phyloP scores from a whole-genome alignment of 2,888 invertebrate species.

The Drosophila villosipedis region DNA sequence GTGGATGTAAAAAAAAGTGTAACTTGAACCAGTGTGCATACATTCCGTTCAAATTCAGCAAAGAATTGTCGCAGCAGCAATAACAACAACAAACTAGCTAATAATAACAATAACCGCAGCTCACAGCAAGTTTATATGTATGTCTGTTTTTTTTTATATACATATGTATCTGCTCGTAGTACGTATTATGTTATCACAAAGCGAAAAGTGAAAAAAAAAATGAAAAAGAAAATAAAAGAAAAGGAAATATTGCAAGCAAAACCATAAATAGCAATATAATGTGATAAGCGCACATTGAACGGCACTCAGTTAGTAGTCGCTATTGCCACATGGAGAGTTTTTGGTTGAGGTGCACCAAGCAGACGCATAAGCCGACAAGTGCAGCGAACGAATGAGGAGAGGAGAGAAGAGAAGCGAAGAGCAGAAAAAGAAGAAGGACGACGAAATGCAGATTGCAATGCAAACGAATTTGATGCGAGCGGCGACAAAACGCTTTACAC shows the following conservation, averaged over 20 bases:
- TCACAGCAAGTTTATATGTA: slow-evolving; percentile 20
- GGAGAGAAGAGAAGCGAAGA: not conserved
- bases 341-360: slow-evolving; percentile 39
- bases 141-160: not conserved
- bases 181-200: slow-evolving; percentile 52
- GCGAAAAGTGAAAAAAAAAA: slow-evolving; percentile 42
- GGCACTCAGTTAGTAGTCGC: slow-evolving; percentile 41
- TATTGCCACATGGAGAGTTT: slow-evolving; percentile 48
- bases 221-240: slow-evolving; percentile 2
- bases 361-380: slow-evolving; percentile 43
- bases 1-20: not conserved
- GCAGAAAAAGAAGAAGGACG: slow-evolving; percentile 18
- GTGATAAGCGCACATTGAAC: slow-evolving; percentile 68
- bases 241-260: slow-evolving; percentile 57
- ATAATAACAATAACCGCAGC: slow-evolving; percentile 45
- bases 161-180: slow-evolving; percentile 4
- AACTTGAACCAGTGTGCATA: slow-evolving; percentile 28
- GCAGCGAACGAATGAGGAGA: slow-evolving; percentile 16
- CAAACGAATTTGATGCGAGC: slow-evolving; percentile 58
- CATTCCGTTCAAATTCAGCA: slow-evolving; percentile 26
- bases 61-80: slow-evolving; percentile 33
- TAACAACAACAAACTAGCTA: slow-evolving; percentile 11
- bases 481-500: slow-evolving; percentile 33
- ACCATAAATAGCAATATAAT: slow-evolving; percentile 74
- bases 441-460: slow-evolving; percentile 46